Base-by-base conservation (phyloP, 1,140 invertebrate genomes). In the Eumeta japonica region DNA sequence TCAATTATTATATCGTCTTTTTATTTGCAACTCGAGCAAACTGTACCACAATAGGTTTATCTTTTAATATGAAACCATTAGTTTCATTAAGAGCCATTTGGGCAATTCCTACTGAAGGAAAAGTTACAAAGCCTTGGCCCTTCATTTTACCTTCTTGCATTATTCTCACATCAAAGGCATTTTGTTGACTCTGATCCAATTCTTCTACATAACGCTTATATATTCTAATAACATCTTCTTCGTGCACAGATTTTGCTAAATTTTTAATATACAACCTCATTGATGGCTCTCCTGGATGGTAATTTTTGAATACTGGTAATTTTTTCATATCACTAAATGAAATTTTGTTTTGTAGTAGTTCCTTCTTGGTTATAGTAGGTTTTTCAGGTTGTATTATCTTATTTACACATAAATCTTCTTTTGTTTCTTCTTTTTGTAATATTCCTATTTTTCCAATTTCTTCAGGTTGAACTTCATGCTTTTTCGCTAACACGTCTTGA, bases 141-240 rank as follows among this genome's bases (percentile, higher is more conserved):
- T 94, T 96, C 92, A 97, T 96, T 57, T 92, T 81, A 0, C 94
- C 94, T 65, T 94, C 90, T 64, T 91, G 90, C 92, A 97, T 94
- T 2, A 94, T 77, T 49, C 87, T 81, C n/a, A 94, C 81, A 75
- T 91, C 84, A 75, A 91, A 94, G 41, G 81, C 82, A 32, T 77
- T 71, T 10, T 74, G 55, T 38, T 81, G 60, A 27, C 70, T 58
- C 31, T 68, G 67, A 16, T 66, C 43, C 7, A 65, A 46, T 27
- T 71, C 48, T 36, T 55, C 48, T 9, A 79, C 53, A 65, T 87
- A 94, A 42, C 83, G 72, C 36, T 83, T 83, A 71, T 87, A 96
- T 43, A 97, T 86, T 48, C 81, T 82, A 50, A 86, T 79, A 2
- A 96, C 75, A 74, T 96, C 90, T 45, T 81, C 73, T 20, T 83